Evolutionary conservation across 2,797 vertebrate genomes (phyloP), one percentile per base, ranked within the genome.

Genomic region (Gymnothorax reevesii): DNA sequence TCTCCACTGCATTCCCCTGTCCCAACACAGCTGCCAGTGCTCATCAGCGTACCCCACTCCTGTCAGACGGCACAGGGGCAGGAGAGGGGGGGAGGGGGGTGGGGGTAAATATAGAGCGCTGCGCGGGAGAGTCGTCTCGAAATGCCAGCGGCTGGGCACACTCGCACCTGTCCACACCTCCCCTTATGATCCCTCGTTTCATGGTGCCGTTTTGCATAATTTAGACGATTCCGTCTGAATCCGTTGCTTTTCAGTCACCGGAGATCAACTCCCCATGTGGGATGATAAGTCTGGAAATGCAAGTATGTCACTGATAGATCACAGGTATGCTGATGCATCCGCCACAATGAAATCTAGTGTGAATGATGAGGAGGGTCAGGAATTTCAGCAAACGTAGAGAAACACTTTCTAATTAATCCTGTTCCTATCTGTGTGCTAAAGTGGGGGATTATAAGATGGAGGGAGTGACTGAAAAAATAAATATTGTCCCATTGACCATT

Each of bases 21-120:
- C 94, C 92, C 89, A 87, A 91, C 22, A 84, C 93, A 93, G 95
- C 95, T 98, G 97, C 92, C 92, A 90, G 94, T 94, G 95, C 97
- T 97, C 82, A 88, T 98, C 95, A 93, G 90, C 73, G 85, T 90
- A 87, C 33, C 27, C 15, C 57, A 33, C 27, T 4, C 59, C 83
- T 20, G 17, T 17, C 87, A 87, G 82, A 86, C 64, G 0, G 52
- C 3, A 0, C 85, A 73, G 59, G 2, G 71, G 83, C 25, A 71
- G 87, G 88, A 84, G 0, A 71, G 73, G 71, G 73, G 87, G 88
- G 85, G 73, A 17, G 55, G 6, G 1, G 27, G 25, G 20, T n/a
- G 88, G 83, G 27, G 86, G 83, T 87, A 84, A 87, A 87, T 84
- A 73, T 59, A n/a, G 42, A n/a, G 57, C 2, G 49, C 83, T 5